A percentile compares a stretch with the other conserved stretches of the same genome.
These are phyloP conservation scores for Phaonia tiefii DNA, from an alignment of 2,888 invertebrate species.

Conservation along the genomic window DNA sequence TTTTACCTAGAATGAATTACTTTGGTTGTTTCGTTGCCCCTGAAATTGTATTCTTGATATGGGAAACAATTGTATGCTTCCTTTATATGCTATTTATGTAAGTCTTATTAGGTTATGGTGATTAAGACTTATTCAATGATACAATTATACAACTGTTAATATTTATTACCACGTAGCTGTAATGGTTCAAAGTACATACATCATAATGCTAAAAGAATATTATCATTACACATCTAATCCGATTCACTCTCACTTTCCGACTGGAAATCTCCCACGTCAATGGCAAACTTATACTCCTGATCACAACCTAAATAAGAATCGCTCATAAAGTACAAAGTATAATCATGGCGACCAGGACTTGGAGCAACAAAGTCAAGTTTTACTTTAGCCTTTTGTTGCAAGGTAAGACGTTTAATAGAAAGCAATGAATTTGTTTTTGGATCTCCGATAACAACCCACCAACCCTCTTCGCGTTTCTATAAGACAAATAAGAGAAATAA, in stretches of 20 bases:
- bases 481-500: slow-evolving; percentile 66
- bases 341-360: slow-evolving; percentile 91
- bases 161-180: neutral
- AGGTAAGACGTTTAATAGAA: slow-evolving; percentile 97
- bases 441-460: slow-evolving; percentile 99
- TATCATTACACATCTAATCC: slow-evolving; percentile 80
- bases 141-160: too few relatives aligned
- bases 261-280: slow-evolving; percentile 89
- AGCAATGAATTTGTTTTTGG: slow-evolving; percentile 95
- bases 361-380: slow-evolving; percentile 92
- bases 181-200: neutral
- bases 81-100: too few relatives aligned
- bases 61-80: too few relatives aligned
- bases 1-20: too few relatives aligned
- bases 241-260: slow-evolving; percentile 83
- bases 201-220: neutral
- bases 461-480: slow-evolving; percentile 94
- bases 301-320: slow-evolving; percentile 99
- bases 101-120: too few relatives aligned
- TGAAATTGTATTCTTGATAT: too few relatives aligned
- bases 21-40: too few relatives aligned
- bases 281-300: slow-evolving; percentile 97
- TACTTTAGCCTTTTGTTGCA: slow-evolving; percentile 95
- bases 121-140: too few relatives aligned
- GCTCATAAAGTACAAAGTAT: slow-evolving; percentile 99